Percentiles rank a stretch among this genome's conserved stretches.
Conservation (phyloP, 2,113 vertebrate species). For the Hystrix brachyura region DNA sequence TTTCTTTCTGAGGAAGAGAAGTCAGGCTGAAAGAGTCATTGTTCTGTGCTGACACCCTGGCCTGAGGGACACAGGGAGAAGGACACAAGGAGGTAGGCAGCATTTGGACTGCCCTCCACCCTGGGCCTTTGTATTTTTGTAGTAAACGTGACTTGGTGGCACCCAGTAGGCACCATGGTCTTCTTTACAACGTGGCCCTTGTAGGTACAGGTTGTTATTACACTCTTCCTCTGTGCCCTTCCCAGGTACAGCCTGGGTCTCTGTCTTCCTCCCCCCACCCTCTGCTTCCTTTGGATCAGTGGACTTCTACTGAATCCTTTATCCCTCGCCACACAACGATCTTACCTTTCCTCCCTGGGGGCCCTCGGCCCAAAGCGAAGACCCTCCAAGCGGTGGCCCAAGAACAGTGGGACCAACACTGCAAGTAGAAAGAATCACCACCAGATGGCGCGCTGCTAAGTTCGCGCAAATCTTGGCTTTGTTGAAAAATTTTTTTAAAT, state of each 20-base stretch:
- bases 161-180: too few species aligned
- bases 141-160: neutral
- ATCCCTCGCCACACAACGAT: accelerated
- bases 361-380: neutral
- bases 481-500: neutral
- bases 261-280: neutral
- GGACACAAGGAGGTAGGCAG: too few species aligned
- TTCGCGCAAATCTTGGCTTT: neutral
- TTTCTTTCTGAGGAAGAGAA: neutral
- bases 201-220: neutral
- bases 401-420: neutral
- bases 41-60: neutral
- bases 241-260: neutral
- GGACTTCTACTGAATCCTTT: neutral
- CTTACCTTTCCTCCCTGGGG: neutral
- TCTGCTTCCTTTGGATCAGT: neutral
- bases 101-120: neutral
- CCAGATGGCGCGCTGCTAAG: constrained; percentile 60
- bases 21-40: neutral
- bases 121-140: neutral
- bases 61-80: neutral
- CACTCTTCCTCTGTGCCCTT: neutral
- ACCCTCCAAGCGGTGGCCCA: neutral
- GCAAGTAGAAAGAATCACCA: neutral
- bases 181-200: neutral